Evolutionary conservation across 2,113 vertebrate species (phyloP), one percentile per base, ranked within the genome.

Genomic region (Eonycteris spelaea): DNA sequence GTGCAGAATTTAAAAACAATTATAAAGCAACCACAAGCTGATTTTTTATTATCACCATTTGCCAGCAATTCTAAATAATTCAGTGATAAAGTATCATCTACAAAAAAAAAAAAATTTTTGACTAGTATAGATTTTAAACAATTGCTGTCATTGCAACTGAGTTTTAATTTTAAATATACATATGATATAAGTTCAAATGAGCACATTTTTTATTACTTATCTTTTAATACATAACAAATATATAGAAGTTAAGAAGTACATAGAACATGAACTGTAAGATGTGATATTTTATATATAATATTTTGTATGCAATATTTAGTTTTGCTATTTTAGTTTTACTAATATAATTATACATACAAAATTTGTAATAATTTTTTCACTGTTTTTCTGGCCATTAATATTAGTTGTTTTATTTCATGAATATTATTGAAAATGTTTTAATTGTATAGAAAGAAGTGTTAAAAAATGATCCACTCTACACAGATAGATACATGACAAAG

Each of bases 261-360:
- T 33, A 86, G 19, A 70, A 30, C 6, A 6, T 73, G 38, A 96
- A 70, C 4, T 77, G 24, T 7, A 48, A 91, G 11, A 11, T 15
- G 2, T 73, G 68, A 55, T 18, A 61, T 43, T 71, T 92, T 51
- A 33, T 33, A 43, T 12, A 11, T 94, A 59, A 77, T 77, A 73
- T 73, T 90, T 71, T 78, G 0, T 73, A 65, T 53, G 33, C 6
- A 38, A 74, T 55, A 67, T 61, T 73, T 80, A 89, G n/a, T 86
- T 77, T 83, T 91, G 8, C 48, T 80, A 75, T 35, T 96, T 96
- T 68, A 73, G 43, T 96, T 92, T 90, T 87, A 70, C 16, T 33
- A 67, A 28, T 33, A 73, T 48, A 67, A 83, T 73, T 63, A 51
- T 48, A 35, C 24, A 67, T 7, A 68, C 16, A 88, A 65, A 88